Conservation (phyloP, 1,140 invertebrate genomes). For the Bathynomus jamesi region DNA sequence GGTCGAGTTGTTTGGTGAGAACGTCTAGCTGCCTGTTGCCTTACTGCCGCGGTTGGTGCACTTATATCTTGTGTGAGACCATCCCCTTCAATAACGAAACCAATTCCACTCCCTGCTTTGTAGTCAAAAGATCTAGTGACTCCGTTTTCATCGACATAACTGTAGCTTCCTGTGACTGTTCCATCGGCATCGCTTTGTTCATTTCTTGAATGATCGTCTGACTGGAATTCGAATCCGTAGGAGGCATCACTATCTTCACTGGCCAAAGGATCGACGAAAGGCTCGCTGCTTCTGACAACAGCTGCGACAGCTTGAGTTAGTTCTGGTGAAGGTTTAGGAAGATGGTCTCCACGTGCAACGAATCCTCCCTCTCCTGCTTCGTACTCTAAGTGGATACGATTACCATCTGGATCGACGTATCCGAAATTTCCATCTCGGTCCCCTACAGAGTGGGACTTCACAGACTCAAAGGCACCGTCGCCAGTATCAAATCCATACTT, state of each 20-base stretch:
- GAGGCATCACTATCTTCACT: slow-evolving; percentile 28
- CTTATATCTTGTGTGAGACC: slow-evolving; percentile 17
- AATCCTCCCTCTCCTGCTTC: slow-evolving; percentile 25
- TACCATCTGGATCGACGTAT: slow-evolving; percentile 25
- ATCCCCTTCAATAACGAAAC: slow-evolving; percentile 30
- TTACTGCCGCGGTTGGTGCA: background rate
- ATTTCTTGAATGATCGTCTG: slow-evolving; percentile 31
- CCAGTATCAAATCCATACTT: slow-evolving; percentile 32
- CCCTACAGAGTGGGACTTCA: slow-evolving; percentile 5
- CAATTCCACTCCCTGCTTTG: slow-evolving; percentile 30
- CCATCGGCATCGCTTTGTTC: slow-evolving; percentile 39
- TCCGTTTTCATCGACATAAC: slow-evolving; percentile 40
- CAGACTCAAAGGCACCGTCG: slow-evolving; percentile 26
- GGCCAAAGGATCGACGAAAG: slow-evolving; percentile 26
- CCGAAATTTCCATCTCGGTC: slow-evolving; percentile 16
- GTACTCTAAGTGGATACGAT: slow-evolving; percentile 15
- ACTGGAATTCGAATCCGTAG: slow-evolving; percentile 37
- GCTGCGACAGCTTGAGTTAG: background rate
- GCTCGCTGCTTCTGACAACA: background rate
- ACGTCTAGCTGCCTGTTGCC: background rate
- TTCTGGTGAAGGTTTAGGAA: background rate
- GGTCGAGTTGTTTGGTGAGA: background rate
- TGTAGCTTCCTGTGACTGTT: slow-evolving; percentile 41
- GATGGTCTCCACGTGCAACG: slow-evolving; percentile 7
- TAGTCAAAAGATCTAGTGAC: slow-evolving; percentile 27